Base-by-base conservation (phyloP, 2,113 vertebrate genomes). In the Caranx melampygus region DNA sequence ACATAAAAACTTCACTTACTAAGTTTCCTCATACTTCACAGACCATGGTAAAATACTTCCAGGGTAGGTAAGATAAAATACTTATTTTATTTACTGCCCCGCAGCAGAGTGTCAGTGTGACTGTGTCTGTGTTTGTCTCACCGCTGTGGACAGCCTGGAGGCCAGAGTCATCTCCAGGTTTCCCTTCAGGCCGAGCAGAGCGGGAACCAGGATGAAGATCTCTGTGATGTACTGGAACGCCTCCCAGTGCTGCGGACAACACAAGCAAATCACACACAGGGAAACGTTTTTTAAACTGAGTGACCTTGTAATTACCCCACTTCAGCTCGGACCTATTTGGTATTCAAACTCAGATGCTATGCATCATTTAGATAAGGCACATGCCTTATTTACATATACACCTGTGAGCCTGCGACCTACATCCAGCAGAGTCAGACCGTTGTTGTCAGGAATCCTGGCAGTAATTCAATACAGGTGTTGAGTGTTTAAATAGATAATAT, bases 141-240 rank as follows among this genome's bases (percentile, higher is more conserved):
- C 98, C 74, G 98, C 97, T 34, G 98, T 99, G 52, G 97, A 99
- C 6, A 99, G 94, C 66, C 98, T 94, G 4, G 98, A 99, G n/a
- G 98, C 98, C 88, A 99, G 91, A 0, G 98, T 99, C 98, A 99
- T 99, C 95, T 99, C 98, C 91, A 99, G 94, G 90, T 99, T 99
- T 16, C 98, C 98, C 93, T 99, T 99, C 75, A 99, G 96, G 58
- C 98, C 98, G 64, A 99, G 96, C 73, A 99, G 96, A 11, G 98
- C 97, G 13, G 98, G 97, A 72, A 99, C 98, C 92, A 99, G 94
- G 92, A 99, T 99, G 92, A 99, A 99, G 86, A 99, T 98, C 96
- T 99, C 98, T 1, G 97, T 97, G 83, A 99, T 96, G 82, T 96
- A 96, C 92, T 90, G 96, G 92, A 99, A 99, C 1, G 98, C 98